phyloP scores from a whole-genome alignment of 2,888 invertebrate species.

The Temnothorax rugatulus region DNA sequence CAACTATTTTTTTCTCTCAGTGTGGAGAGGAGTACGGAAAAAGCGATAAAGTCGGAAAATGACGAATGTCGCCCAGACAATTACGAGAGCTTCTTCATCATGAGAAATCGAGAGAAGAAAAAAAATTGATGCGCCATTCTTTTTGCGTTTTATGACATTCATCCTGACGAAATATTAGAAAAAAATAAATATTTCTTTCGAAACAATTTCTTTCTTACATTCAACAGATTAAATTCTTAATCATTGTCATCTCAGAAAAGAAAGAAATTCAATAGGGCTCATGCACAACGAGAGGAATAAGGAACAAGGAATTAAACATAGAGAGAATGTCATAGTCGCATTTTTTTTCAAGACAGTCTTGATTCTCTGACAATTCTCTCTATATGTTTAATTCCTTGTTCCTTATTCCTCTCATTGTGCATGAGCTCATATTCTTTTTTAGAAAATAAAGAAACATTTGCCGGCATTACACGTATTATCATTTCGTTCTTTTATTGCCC shows the following conservation, averaged over 20 bases:
- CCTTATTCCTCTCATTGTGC: too few relatives aligned
- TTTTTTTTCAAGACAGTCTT: too few relatives aligned
- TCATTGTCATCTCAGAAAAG: neutral
- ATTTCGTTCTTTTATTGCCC: too few relatives aligned
- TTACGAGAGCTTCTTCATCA: conserved; percentile 27
- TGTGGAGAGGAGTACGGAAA: neutral
- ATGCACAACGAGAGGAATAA: too few relatives aligned
- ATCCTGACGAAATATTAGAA: neutral
- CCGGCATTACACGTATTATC: neutral
- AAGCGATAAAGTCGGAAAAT: conserved; percentile 8
- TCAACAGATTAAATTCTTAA: conserved; percentile 6
- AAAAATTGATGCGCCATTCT: conserved; percentile 12
- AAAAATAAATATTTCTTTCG: neutral
- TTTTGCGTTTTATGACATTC: neutral
- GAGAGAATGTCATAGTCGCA: too few relatives aligned
- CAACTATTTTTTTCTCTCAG: too few relatives aligned
- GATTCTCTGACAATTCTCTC: too few relatives aligned
- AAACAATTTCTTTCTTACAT: neutral
- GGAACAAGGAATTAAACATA: too few relatives aligned
- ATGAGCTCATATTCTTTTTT: too few relatives aligned
- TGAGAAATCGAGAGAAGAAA: neutral
- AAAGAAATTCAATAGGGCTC: too few relatives aligned
- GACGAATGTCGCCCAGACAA: conserved; percentile 28
- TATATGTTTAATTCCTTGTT: too few relatives aligned
- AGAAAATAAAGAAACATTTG: neutral